Evolutionary conservation across 2,888 invertebrate genomes (phyloP).

Genomic region (Incurvaria masculella): DNA sequence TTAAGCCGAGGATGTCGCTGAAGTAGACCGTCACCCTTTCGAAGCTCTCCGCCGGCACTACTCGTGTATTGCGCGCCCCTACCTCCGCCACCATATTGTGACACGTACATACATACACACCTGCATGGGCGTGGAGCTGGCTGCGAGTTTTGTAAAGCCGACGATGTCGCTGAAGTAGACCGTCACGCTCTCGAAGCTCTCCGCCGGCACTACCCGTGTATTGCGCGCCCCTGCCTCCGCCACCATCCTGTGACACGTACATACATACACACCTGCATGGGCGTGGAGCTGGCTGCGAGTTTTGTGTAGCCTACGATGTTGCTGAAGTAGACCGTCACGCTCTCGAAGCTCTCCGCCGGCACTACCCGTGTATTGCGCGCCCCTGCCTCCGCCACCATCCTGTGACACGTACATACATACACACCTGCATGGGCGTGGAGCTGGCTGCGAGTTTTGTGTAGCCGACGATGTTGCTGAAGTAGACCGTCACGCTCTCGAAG

Average conservation of each 20-base stretch:
- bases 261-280: slow-evolving; percentile 57
- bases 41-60: slow-evolving; percentile 77
- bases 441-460: slow-evolving; percentile 77
- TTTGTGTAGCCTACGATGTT: slow-evolving; percentile 83
- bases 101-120: slow-evolving; percentile 25
- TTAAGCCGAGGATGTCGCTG: slow-evolving; percentile 83
- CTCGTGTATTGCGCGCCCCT: slow-evolving; percentile 72
- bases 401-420: slow-evolving; percentile 25
- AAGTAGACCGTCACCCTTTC: slow-evolving; percentile 82
- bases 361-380: slow-evolving; percentile 77
- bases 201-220: slow-evolving; percentile 75
- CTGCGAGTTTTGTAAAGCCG: slow-evolving; percentile 77
- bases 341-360: slow-evolving; percentile 77
- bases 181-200: slow-evolving; percentile 78
- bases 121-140: slow-evolving; percentile 74
- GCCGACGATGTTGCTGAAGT: slow-evolving; percentile 82
- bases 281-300: slow-evolving; percentile 74
- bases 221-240: slow-evolving; percentile 76
- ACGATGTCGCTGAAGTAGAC: slow-evolving; percentile 85
- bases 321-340: slow-evolving; percentile 81
- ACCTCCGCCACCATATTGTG: slow-evolving; percentile 76
- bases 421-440: slow-evolving; percentile 72
- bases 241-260: slow-evolving; percentile 61
- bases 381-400: slow-evolving; percentile 74
- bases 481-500: slow-evolving; percentile 78